Evolutionary conservation across 2,888 invertebrate genomes (phyloP), one percentile per base, ranked within the genome.

Genomic region (Volucella inflata): DNA sequence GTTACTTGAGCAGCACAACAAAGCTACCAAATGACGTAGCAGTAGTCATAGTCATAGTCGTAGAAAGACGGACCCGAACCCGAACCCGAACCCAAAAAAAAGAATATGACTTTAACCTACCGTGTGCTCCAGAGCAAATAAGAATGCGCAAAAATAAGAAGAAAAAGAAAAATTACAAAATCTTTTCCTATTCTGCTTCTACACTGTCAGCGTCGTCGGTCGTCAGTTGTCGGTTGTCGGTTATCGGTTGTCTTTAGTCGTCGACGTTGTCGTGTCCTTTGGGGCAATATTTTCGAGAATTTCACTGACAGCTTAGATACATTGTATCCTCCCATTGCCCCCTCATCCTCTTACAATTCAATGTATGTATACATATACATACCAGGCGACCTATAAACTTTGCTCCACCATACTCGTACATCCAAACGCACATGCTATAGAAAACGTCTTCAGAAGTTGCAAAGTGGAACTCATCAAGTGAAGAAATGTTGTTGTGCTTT

Each of bases 391-490:
- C 85, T 85, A 85, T 81, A 85, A 85, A 85, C 77, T 81, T 72
- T 77, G 76, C 76, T 81, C 76, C 44, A 55, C 36, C 62, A 59
- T 51, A 50, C 17, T 21, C 62, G 50, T 51, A 50, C 17, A 78
- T 60, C 57, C 71, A 71, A 30, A 30, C 30, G 30, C 30, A 30
- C 30, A 30, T 30, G 30, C 30, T 30, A 30, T 30, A 6, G 30
- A 30, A 30, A 30, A 71, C 71, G 76, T 85, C 55, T 30, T 51
- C 62, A 40, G 36, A 72, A 77, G 81, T 85, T 72, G 51, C 85
- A 81, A 81, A 85, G 77, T 77, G 76, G 68, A 81, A 77, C 68
- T 81, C 85, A 72, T 85, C 81, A 81, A 76, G 81, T 81, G 85
- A 71, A 50, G 55, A 80, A 71, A 74, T 80, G 64, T 80, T 70